Conservation (phyloP, 2,888 invertebrate genomes). For the Drosophila infuscata region DNA sequence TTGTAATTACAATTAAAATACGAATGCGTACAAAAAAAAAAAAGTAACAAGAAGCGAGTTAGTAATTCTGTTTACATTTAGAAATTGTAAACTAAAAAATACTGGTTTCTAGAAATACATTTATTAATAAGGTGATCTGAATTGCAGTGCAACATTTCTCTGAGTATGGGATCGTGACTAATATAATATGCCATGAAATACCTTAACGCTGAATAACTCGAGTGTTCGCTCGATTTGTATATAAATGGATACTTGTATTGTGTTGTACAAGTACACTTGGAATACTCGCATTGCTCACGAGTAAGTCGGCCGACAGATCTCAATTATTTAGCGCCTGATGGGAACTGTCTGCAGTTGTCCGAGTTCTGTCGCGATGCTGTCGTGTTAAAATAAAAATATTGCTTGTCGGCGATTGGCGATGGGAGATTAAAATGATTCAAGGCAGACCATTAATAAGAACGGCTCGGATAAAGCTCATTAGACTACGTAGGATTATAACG, state of each 20-base stretch:
- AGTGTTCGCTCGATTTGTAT: not conserved
- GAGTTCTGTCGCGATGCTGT: constrained; percentile 25
- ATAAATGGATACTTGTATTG: not conserved
- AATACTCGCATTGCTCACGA: constrained; percentile 20
- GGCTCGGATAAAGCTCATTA: constrained; percentile 11
- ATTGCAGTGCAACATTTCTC: not conserved
- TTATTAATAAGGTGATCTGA: not conserved
- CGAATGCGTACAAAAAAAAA: no score
- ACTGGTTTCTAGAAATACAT: not conserved
- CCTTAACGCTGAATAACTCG: constrained; percentile 3
- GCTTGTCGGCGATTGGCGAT: not conserved
- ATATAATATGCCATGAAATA: constrained; percentile 37
- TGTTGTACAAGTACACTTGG: constrained; percentile 1
- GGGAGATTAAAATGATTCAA: constrained; percentile 43
- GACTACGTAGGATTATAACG: not conserved
- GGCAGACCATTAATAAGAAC: not conserved
- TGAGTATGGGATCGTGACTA: constrained; percentile 38
- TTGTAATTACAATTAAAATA: no score
- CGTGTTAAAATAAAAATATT: constrained; percentile 38
- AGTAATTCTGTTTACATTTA: no score
- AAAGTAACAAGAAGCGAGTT: no score
- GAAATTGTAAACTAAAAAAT: no score
- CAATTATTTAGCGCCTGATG: constrained; percentile 14
- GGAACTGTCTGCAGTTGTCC: constrained; percentile 35
- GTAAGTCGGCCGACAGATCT: constrained; percentile 40